A percentile compares a stretch with the other conserved stretches of the same genome.
Evolutionary conservation across 1,140 invertebrate species (phyloP).

Genomic region (Ganaspis sp.): DNA sequence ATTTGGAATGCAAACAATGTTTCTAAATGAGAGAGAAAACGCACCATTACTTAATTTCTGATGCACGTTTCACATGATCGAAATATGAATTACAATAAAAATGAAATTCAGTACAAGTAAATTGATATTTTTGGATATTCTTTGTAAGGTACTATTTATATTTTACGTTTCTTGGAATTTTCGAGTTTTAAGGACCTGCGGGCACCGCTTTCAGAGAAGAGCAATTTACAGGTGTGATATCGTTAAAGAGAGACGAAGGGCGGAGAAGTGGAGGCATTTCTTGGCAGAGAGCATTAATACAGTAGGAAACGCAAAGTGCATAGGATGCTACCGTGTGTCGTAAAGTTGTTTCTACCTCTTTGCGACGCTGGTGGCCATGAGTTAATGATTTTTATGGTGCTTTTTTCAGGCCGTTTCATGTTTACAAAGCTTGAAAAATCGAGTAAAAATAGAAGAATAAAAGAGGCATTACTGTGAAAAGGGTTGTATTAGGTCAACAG

Average conservation of each 20-base stretch:
- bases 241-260: slow-evolving; percentile 43
- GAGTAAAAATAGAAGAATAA: slow-evolving; percentile 29
- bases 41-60: too few species aligned
- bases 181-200: slow-evolving; percentile 23
- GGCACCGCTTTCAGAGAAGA: slow-evolving; percentile 37
- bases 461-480: slow-evolving; percentile 34
- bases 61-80: too few species aligned
- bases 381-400: slow-evolving; percentile 18
- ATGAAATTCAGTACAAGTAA: too few species aligned
- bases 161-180: neutral
- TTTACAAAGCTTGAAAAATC: slow-evolving; percentile 44
- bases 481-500: slow-evolving; percentile 45
- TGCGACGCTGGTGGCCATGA: slow-evolving; percentile 52
- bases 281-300: slow-evolving; percentile 52
- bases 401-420: neutral
- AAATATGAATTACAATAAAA: too few species aligned
- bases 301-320: slow-evolving; percentile 49
- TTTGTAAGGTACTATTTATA: neutral
- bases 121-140: neutral
- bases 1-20: too few species aligned
- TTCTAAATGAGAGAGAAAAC: too few species aligned
- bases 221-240: slow-evolving; percentile 52
- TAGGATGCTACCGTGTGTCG: slow-evolving; percentile 58
- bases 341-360: slow-evolving; percentile 59
- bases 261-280: slow-evolving; percentile 29